phyloP scores from a whole-genome alignment of 2,888 invertebrate genomes.

The Lathronympha strigana region DNA sequence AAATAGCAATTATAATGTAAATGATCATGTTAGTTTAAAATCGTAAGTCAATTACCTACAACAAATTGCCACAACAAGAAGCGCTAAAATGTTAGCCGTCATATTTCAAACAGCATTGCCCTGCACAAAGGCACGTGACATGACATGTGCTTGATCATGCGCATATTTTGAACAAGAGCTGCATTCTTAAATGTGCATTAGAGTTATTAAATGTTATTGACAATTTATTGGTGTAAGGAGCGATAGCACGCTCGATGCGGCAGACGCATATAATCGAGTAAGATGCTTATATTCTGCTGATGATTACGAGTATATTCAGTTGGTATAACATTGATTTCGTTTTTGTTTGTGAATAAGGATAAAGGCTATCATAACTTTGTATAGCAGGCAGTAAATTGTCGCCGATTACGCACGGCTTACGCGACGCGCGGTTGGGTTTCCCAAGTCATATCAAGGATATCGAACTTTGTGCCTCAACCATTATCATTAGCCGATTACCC shows the following conservation, averaged over 20 bases:
- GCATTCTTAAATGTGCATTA: background rate
- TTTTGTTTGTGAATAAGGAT: background rate
- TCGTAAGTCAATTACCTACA: background rate
- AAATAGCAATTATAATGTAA: too few relatives aligned
- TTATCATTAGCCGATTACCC: slow-evolving; percentile 19
- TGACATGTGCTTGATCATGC: slow-evolving; percentile 22
- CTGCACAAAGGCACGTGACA: slow-evolving; percentile 24
- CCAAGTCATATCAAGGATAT: slow-evolving; percentile 28
- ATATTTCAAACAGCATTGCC: background rate
- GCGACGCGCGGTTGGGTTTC: slow-evolving; percentile 33
- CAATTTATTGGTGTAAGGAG: background rate
- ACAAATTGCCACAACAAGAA: background rate
- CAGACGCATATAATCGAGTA: background rate
- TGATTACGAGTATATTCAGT: background rate
- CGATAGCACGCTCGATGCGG: background rate
- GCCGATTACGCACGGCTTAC: slow-evolving; percentile 18
- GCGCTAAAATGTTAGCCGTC: background rate
- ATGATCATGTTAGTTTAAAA: too few relatives aligned
- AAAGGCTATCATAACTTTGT: slow-evolving; percentile 1
- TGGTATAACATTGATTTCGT: background rate
- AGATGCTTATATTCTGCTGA: too few relatives aligned
- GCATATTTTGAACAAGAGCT: slow-evolving; percentile 21
- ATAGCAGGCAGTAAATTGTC: slow-evolving; percentile 19
- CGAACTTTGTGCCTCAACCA: slow-evolving; percentile 17
- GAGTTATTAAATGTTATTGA: background rate